These are phyloP conservation scores for Leuctra nigra DNA, from an alignment of 2,888 invertebrate genomes.

Conservation along the genomic window DNA sequence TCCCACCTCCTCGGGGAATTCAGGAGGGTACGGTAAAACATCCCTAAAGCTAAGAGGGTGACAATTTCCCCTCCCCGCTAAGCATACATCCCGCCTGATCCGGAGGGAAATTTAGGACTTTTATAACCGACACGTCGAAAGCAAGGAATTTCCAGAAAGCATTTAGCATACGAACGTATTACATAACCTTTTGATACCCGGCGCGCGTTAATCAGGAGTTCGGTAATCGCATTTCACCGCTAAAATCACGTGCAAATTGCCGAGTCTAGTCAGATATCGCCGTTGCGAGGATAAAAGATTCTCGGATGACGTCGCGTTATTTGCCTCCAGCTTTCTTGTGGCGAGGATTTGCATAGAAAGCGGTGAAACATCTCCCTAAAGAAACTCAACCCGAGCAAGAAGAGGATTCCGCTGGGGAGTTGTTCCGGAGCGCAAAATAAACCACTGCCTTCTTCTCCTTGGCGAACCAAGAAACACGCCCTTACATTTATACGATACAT, in stretches of 20 bases:
- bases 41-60: neutral
- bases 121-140: neutral
- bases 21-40: neutral
- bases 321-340: constrained; percentile 2
- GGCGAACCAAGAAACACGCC: constrained; percentile 1
- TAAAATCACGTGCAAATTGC: constrained; percentile 5
- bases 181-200: neutral
- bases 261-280: neutral
- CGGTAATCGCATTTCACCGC: neutral
- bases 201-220: neutral
- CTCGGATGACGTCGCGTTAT: neutral
- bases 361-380: neutral
- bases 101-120: neutral
- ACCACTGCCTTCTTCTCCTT: constrained; percentile 6
- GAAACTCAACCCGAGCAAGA: neutral
- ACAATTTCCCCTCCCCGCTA: neutral
- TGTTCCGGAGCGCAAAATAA: constrained; percentile 14
- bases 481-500: constrained; percentile 10
- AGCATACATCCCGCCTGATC: neutral
- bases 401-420: constrained; percentile 6
- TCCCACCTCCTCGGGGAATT: neutral
- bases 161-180: neutral
- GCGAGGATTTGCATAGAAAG: constrained; percentile 19
- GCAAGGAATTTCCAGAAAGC: neutral
- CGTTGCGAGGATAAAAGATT: neutral